Percentiles rank a stretch among this genome's conserved stretches.
Evolutionary conservation across 2,797 vertebrate genomes (phyloP).

Genomic region (Danio choprae): DNA sequence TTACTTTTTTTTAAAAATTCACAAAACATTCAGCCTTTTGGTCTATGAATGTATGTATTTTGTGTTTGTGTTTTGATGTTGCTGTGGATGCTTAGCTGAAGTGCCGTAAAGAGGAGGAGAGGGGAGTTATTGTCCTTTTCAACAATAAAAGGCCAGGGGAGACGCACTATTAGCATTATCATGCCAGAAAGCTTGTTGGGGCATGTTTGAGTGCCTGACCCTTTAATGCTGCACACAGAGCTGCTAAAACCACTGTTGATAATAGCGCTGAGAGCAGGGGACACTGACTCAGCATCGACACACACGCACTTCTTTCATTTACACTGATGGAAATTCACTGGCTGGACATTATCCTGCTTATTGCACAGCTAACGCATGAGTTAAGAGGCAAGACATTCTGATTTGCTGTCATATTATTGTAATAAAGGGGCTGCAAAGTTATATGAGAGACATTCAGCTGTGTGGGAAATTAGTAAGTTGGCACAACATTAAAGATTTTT

Average conservation of each 20-base stretch:
- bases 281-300: constrained; percentile 23
- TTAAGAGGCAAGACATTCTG: not conserved
- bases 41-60: too few species aligned
- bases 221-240: constrained; percentile 20
- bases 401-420: not conserved
- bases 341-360: not conserved
- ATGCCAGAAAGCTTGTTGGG: constrained; percentile 20
- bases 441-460: not conserved
- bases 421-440: not conserved
- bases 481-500: too few species aligned
- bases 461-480: not conserved
- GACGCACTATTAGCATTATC: not conserved
- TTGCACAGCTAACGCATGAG: not conserved
- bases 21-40: not conserved
- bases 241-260: constrained; percentile 25
- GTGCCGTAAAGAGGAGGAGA: constrained; percentile 4
- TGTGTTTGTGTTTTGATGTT: constrained; percentile 43
- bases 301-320: not conserved
- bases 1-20: not conserved
- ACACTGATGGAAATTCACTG: constrained; percentile 3
- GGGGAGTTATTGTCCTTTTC: constrained; percentile 31
- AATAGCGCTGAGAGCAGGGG: constrained; percentile 11
- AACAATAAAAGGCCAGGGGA: constrained; percentile 25
- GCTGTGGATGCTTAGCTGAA: constrained; percentile 34
- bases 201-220: constrained; percentile 37